These are phyloP conservation scores for Vidua macroura DNA, from an alignment of 2,113 vertebrate species.

Conservation along the genomic window DNA sequence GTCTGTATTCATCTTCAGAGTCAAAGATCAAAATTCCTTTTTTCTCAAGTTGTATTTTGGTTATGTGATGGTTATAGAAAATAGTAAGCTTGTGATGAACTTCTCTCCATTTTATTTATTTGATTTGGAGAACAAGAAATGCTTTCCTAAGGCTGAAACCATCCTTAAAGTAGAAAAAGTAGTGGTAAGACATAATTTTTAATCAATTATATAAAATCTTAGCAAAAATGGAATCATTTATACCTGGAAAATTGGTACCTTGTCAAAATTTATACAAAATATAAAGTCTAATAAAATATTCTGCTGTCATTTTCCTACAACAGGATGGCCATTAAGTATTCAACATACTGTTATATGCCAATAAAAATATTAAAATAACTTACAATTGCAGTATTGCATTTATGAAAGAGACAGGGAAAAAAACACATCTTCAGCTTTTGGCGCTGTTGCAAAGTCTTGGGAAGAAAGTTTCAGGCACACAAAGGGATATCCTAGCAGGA, in stretches of 20 bases:
- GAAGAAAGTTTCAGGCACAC: background rate
- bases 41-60: background rate
- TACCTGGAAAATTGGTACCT: background rate
- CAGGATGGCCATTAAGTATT: background rate
- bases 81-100: background rate
- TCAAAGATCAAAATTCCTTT: background rate
- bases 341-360: background rate
- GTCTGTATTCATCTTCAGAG: background rate
- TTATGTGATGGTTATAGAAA: background rate
- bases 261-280: background rate
- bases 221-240: background rate
- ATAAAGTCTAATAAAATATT: background rate
- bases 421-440: background rate
- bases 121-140: background rate
- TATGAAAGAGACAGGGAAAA: background rate
- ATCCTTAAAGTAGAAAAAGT: background rate
- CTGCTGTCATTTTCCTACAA: background rate
- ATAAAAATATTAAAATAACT: background rate
- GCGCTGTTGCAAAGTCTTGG: background rate
- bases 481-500: background rate
- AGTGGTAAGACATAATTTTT: background rate
- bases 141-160: background rate
- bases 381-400: background rate
- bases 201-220: background rate
- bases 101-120: background rate